Evolutionary conservation across 2,888 invertebrate genomes (phyloP).

Genomic region (Sipunculus nudus): DNA sequence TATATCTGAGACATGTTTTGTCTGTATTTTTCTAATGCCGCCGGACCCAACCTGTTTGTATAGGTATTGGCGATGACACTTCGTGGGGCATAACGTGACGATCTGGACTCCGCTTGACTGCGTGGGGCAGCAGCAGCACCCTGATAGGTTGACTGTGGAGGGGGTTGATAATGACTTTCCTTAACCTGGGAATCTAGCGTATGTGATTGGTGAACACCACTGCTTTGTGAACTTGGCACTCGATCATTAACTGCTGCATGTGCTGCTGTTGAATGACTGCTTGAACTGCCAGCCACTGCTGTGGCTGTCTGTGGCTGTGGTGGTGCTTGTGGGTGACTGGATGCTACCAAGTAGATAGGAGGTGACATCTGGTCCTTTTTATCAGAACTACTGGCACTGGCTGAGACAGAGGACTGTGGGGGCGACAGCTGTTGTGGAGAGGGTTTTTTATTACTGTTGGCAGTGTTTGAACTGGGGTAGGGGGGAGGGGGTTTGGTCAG

Average conservation of each 20-base stretch:
- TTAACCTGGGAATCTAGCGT: no score
- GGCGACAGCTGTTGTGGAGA: no score
- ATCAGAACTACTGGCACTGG: not conserved
- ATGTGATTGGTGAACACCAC: no score
- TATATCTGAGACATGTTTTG: conserved; percentile 54
- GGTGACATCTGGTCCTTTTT: not conserved
- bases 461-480: no score
- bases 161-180: no score
- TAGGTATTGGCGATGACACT: conserved; percentile 65
- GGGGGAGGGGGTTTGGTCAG: no score
- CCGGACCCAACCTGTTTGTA: conserved; percentile 52
- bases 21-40: conserved; percentile 57
- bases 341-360: conserved; percentile 13
- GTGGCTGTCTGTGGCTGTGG: conserved; percentile 13
- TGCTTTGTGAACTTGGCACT: no score
- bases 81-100: conserved; percentile 60
- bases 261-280: no score
- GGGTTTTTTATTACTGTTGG: no score
- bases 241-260: no score
- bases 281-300: conserved; percentile 41
- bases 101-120: conserved; percentile 8
- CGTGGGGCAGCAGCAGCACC: not conserved
- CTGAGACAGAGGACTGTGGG: no score
- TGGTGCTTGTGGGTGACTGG: conserved; percentile 16
- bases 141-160: no score